Percentiles rank a stretch among this genome's conserved stretches.
Conservation (phyloP, 2,113 vertebrate species). For the Tenrec ecaudatus region DNA sequence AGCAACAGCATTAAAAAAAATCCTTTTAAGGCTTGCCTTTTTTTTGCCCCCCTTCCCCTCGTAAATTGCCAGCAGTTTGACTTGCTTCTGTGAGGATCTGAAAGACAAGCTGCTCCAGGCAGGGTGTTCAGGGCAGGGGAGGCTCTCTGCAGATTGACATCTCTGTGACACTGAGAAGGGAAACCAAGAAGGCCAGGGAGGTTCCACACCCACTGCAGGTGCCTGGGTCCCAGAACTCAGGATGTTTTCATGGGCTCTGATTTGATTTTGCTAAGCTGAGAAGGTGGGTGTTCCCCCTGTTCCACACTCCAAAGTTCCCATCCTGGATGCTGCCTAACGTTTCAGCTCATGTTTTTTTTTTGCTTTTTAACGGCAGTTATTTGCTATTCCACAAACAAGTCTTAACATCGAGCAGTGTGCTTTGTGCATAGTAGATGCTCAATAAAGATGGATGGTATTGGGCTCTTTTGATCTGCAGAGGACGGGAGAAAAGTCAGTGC, state of each 20-base stretch:
- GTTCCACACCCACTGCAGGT: slow-evolving; percentile 57
- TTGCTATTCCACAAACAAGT: neutral
- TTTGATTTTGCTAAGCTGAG: slow-evolving; percentile 74
- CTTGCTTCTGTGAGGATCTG: neutral
- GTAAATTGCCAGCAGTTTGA: neutral
- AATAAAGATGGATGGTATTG: neutral
- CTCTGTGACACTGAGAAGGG: slow-evolving; percentile 65
- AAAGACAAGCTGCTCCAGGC: slow-evolving; percentile 72
- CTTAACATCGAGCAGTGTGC: neutral
- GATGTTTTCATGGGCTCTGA: slow-evolving; percentile 79
- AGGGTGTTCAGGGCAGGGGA: slow-evolving; percentile 55
- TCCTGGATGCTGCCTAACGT: neutral
- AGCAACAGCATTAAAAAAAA: neutral
- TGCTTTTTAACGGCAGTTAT: no score
- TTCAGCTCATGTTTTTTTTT: neutral
- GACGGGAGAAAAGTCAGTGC: neutral
- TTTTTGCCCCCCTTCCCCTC: slow-evolving; percentile 23
- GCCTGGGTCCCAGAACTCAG: slow-evolving; percentile 65
- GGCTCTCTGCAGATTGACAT: slow-evolving; percentile 64
- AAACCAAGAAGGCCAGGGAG: slow-evolving; percentile 70
- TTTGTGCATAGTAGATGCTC: neutral
- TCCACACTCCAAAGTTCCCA: slow-evolving; percentile 60
- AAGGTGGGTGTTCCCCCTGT: slow-evolving; percentile 57
- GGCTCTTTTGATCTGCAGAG: neutral
- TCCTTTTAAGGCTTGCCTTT: slow-evolving; percentile 50